Conservation (phyloP, 2,888 invertebrate genomes). For the Monoplex corrugatus region DNA sequence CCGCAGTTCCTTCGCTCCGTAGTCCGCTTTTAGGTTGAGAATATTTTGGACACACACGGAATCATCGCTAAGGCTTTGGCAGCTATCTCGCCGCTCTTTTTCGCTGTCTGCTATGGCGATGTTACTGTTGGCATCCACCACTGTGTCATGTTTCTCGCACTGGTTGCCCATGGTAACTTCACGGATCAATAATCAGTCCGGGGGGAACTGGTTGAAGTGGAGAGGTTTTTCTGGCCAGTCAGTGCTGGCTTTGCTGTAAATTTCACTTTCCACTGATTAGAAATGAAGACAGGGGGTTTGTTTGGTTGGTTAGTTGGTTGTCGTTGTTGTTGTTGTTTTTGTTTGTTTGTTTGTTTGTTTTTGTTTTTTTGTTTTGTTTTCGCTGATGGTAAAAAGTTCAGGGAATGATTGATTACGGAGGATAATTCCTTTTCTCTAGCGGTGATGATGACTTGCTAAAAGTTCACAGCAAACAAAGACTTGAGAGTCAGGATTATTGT, state of each 20-base stretch:
- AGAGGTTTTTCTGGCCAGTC: not conserved
- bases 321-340: not conserved
- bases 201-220: not conserved
- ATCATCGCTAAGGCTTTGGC: constrained; percentile 12
- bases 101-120: not conserved
- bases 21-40: constrained; percentile 1
- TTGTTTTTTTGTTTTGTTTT: no score
- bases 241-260: not conserved
- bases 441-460: no score
- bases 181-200: not conserved
- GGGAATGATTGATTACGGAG: no score
- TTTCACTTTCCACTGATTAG: not conserved
- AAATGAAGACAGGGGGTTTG: no score
- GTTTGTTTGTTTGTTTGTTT: not conserved
- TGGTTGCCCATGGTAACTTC: constrained; percentile 12
- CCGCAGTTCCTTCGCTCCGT: no score
- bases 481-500: no score
- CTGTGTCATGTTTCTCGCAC: not conserved
- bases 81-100: not conserved
- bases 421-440: no score
- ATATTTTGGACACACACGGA: not conserved
- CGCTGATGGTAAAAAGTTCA: no score
- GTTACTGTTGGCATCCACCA: not conserved
- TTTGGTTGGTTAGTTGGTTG: not conserved
- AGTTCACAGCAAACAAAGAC: no score